Base-by-base conservation (phyloP, 2,888 invertebrate genomes). In the Oscheius sp. region DNA sequence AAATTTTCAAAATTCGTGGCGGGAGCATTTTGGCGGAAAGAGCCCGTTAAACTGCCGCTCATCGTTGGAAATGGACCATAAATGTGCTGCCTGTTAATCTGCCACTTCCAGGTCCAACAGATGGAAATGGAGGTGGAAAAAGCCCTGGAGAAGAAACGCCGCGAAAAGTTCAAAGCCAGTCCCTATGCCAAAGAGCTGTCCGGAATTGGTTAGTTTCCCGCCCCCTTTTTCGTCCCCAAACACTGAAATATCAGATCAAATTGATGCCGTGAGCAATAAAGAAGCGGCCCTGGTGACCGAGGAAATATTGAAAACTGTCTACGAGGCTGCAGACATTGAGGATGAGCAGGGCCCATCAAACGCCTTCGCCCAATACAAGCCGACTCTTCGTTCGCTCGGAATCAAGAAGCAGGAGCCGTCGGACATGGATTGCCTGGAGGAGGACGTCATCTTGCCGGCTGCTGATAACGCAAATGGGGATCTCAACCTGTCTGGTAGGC, bases 301-400 rank as follows among this genome's bases (percentile, higher is more conserved):
- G 3, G 79, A 85, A 29, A 80, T 86, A 13, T 73, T 87, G 35
- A 83, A 87, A 59, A 73, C 76, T 32, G 85, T 85, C 51, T 85
- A 74, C 73, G 70, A 83, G 32, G 79, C 77, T 1, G 68, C 80
- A n/a, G 77, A 60, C 4, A 35, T 33, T 21, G 53, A 37, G 13
- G 21, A 32, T 10, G 55, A 55, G 42, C 55, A 33, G n/a, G 35
- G 35, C 33, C 55, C 3, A 21, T 68, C 66, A 2, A 29, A 11
- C 10, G 29, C n/a, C 1, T 32, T 35, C 33, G 32, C 68, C 2
- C 53, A 75, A 37, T 81, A 70, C 57, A 78, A 87, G 3, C 88
- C 88, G 5, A 79, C 88, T 0, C 71, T 88, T 4, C 80, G 80
- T 60, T 85, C 82, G 13, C 76, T 88, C 5, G 88, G 88, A 29